Conservation (phyloP, 2,888 invertebrate genomes). For the Phymatocera aterrima region DNA sequence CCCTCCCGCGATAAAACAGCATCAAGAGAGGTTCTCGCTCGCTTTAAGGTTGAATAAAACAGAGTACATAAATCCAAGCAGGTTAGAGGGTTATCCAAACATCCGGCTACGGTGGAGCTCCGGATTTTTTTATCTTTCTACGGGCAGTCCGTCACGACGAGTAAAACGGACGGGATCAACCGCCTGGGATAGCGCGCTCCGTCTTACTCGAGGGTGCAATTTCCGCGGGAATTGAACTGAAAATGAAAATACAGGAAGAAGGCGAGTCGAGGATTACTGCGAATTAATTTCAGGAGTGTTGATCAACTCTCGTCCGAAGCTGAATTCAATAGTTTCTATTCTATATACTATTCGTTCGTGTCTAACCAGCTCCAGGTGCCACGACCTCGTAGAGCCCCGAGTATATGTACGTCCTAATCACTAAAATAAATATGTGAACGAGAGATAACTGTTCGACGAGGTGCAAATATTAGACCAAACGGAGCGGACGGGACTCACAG, state of each 20-base stretch:
- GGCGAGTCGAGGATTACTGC: neutral
- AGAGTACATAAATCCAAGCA: constrained; percentile 33
- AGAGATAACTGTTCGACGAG: no score
- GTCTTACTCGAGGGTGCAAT: neutral
- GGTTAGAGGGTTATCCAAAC: constrained; percentile 23
- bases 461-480: no score
- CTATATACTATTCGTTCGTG: no score
- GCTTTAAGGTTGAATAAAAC: constrained; percentile 29
- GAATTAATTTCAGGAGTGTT: neutral
- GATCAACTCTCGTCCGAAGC: no score
- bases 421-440: no score
- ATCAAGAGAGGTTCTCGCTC: neutral
- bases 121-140: neutral
- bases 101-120: neutral
- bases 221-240: neutral
- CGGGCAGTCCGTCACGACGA: neutral
- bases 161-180: neutral
- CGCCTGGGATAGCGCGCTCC: neutral
- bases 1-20: neutral
- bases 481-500: neutral
- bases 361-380: no score
- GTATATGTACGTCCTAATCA: no score
- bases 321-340: no score
- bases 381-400: no score
- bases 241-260: neutral